These are phyloP conservation scores for Boleophthalmus pectinirostris DNA, from an alignment of 2,113 vertebrate species.

Conservation along the genomic window DNA sequence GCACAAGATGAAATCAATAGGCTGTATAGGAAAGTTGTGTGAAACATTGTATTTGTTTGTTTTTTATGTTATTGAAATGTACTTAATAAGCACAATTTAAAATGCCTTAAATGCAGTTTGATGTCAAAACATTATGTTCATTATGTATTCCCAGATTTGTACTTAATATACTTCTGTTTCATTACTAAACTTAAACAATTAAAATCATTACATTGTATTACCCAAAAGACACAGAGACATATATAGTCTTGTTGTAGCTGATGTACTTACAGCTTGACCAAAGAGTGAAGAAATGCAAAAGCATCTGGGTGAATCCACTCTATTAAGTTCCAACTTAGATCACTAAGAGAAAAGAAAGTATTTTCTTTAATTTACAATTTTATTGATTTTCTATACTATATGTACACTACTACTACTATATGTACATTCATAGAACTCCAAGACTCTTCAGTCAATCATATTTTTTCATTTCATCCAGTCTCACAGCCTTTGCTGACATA, in stretches of 20 bases:
- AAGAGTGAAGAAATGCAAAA: constrained; percentile 84
- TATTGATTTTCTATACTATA: too few species aligned
- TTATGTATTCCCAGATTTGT: background rate
- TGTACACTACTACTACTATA: too few species aligned
- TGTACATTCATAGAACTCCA: too few species aligned
- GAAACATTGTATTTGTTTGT: too few species aligned
- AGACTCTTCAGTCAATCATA: too few species aligned
- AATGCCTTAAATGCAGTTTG: too few species aligned
- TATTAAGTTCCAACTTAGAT: constrained; percentile 91
- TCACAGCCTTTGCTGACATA: too few species aligned
- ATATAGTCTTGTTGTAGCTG: background rate
- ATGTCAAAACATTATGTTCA: too few species aligned
- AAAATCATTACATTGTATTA: background rate
- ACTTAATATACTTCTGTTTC: background rate
- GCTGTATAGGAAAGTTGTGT: too few species aligned
- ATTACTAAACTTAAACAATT: background rate
- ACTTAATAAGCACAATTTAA: background rate
- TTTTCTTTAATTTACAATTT: too few species aligned
- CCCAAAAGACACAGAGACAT: background rate
- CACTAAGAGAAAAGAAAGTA: constrained; percentile 70
- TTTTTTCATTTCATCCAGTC: too few species aligned
- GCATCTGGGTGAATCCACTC: constrained; percentile 88
- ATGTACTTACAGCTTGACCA: constrained; percentile 90
- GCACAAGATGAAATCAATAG: too few species aligned
- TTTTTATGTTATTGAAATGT: background rate